Percentiles rank a stretch among this genome's conserved stretches.
Conservation (phyloP, 2,113 vertebrate species). For the Trinectes maculatus region DNA sequence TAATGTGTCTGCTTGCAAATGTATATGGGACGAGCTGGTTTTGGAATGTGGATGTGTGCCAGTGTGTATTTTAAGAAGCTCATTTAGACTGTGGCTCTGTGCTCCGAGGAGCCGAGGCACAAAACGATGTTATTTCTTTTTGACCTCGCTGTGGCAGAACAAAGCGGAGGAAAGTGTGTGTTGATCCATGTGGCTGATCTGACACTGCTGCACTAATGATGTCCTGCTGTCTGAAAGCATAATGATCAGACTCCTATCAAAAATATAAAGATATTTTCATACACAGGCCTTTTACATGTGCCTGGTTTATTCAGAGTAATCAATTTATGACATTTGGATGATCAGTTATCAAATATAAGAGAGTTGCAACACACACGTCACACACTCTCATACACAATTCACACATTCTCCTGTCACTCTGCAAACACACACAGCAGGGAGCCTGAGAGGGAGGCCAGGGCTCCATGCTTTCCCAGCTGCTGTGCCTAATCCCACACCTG, state of each 20-base stretch:
- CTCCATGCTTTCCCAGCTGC: conserved; percentile 72
- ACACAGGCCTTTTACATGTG: background rate
- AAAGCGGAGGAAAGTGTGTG: conserved; percentile 27
- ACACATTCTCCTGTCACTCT: conserved; percentile 27
- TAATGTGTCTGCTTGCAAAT: background rate
- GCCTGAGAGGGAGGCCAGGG: conserved; percentile 43
- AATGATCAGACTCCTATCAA: too few species aligned
- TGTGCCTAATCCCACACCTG: conserved; percentile 70
- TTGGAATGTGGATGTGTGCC: too few species aligned
- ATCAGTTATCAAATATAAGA: too few species aligned
- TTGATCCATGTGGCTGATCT: conserved; percentile 29
- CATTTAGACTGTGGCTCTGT: background rate
- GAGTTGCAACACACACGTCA: conserved; percentile 7
- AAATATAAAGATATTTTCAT: background rate
- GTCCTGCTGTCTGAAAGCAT: conserved; percentile 32
- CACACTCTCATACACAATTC: conserved; percentile 50
- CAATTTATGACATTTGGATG: too few species aligned
- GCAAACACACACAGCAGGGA: conserved; percentile 50
- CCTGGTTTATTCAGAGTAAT: too few species aligned
- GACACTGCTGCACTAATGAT: conserved; percentile 48
- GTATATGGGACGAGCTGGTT: background rate
- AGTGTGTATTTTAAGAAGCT: conserved; percentile 10
- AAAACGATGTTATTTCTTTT: background rate
- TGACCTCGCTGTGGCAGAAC: conserved; percentile 5
- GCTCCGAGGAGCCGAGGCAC: conserved; percentile 6